phyloP scores from a whole-genome alignment of 1,140 invertebrate species.

The Dryas iulia region DNA sequence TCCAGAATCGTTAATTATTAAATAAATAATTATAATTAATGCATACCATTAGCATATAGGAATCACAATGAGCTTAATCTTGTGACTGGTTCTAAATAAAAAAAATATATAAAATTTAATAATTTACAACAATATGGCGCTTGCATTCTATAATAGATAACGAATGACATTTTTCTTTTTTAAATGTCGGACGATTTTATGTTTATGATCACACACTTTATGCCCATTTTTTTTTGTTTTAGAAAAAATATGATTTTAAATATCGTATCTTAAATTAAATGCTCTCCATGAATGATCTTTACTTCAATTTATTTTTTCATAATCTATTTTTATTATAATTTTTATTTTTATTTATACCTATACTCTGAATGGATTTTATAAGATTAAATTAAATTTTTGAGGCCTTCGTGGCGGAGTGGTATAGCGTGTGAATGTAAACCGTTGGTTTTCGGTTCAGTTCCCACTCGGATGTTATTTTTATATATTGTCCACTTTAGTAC shows the following conservation, averaged over 20 bases:
- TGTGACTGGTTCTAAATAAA: not conserved
- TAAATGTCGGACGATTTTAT: constrained; percentile 13
- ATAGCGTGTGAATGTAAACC: too few species aligned
- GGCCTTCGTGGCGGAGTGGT: too few species aligned
- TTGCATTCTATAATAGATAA: constrained; percentile 14
- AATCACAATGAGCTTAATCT: not conserved
- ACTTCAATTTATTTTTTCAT: too few species aligned
- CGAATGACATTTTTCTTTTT: not conserved
- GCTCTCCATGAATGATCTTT: too few species aligned
- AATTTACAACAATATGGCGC: constrained; percentile 21
- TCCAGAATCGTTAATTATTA: not conserved
- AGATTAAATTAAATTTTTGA: too few species aligned
- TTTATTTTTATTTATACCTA: too few species aligned
- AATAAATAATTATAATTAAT: not conserved
- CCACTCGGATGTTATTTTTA: too few species aligned
- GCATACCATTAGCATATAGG: not conserved
- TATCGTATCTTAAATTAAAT: too few species aligned
- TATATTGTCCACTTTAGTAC: too few species aligned
- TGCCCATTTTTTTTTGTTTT: not conserved
- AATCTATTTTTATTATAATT: too few species aligned
- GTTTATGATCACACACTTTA: constrained; percentile 9
- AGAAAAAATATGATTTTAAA: not conserved
- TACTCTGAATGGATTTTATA: too few species aligned
- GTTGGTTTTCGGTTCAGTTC: too few species aligned
- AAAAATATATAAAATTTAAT: constrained; percentile 1